Percentiles rank a stretch among this genome's conserved stretches.
These are phyloP conservation scores for Argyrosomus japonicus DNA, from an alignment of 2,113 vertebrate genomes.

Conservation along the genomic window DNA sequence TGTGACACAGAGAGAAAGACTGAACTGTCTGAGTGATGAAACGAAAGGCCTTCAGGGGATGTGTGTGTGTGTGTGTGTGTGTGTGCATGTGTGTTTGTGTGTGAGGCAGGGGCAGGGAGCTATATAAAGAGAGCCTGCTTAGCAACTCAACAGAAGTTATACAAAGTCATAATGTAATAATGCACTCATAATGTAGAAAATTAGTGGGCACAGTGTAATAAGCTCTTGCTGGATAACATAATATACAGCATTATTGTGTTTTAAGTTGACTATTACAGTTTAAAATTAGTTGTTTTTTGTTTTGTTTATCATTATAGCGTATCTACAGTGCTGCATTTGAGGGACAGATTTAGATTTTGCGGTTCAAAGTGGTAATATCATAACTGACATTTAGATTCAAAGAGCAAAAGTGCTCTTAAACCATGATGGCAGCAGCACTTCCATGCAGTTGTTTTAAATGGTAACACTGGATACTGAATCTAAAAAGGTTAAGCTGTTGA, in stretches of 20 bases:
- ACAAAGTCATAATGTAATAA: conserved; percentile 14
- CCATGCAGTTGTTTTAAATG: background rate
- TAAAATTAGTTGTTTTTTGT: background rate
- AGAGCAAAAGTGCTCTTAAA: background rate
- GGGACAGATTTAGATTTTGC: background rate
- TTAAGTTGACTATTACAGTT: background rate
- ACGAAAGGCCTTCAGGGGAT: conserved; percentile 20
- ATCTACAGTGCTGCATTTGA: background rate
- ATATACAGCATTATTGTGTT: conserved; percentile 1
- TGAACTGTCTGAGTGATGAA: conserved; percentile 37
- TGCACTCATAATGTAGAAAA: conserved; percentile 11
- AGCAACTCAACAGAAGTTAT: conserved; percentile 22
- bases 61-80: background rate
- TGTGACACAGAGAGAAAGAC: conserved; percentile 47
- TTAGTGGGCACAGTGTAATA: background rate
- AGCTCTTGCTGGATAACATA: background rate
- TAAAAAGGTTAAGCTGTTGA: conserved; percentile 9
- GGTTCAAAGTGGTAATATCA: background rate
- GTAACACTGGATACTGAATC: conserved; percentile 7
- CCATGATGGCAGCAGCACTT: background rate
- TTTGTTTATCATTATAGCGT: background rate
- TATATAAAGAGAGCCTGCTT: conserved; percentile 19
- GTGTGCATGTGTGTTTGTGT: background rate
- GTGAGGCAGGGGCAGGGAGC: background rate
- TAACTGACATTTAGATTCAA: background rate